A percentile compares a stretch with the other conserved stretches of the same genome.
Evolutionary conservation across 2,888 invertebrate species (phyloP).

Genomic region (Sphaerolaimus hirsutus): DNA sequence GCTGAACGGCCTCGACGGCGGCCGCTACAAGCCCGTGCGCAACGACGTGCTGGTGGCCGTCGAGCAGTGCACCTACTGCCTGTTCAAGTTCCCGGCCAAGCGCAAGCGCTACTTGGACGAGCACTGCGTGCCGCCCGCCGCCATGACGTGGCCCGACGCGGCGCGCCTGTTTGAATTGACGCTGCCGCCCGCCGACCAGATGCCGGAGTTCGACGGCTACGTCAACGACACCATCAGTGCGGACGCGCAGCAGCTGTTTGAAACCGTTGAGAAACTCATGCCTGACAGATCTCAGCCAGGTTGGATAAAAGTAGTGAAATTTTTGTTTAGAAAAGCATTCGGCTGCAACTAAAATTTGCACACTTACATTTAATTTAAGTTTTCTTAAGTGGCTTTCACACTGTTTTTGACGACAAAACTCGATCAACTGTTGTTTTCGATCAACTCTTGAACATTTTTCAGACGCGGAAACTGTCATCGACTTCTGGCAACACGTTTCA

Average conservation of each 20-base stretch:
- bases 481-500: no score
- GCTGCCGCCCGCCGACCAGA: slow-evolving; percentile 1
- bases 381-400: no score
- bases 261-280: slow-evolving; percentile 9
- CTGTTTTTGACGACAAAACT: no score
- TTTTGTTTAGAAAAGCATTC: no score
- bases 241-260: slow-evolving; percentile 3
- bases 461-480: no score
- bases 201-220: slow-evolving; percentile 7
- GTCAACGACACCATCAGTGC: slow-evolving; percentile 1
- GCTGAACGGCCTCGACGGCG: background rate
- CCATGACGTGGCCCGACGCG: slow-evolving; percentile 3
- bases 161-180: slow-evolving; percentile 5
- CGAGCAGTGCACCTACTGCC: slow-evolving; percentile 49
- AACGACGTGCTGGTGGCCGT: slow-evolving; percentile 47
- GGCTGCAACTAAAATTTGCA: no score
- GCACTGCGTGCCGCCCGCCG: background rate
- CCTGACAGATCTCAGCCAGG: slow-evolving; percentile 1
- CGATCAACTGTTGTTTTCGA: no score
- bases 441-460: no score
- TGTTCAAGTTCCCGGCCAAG: slow-evolving; percentile 23
- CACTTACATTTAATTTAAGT: no score
- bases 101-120: slow-evolving; percentile 4
- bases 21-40: slow-evolving; percentile 6
- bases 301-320: no score